phyloP scores from a whole-genome alignment of 2,797 vertebrate genomes.

The Garrulus glandarius region DNA sequence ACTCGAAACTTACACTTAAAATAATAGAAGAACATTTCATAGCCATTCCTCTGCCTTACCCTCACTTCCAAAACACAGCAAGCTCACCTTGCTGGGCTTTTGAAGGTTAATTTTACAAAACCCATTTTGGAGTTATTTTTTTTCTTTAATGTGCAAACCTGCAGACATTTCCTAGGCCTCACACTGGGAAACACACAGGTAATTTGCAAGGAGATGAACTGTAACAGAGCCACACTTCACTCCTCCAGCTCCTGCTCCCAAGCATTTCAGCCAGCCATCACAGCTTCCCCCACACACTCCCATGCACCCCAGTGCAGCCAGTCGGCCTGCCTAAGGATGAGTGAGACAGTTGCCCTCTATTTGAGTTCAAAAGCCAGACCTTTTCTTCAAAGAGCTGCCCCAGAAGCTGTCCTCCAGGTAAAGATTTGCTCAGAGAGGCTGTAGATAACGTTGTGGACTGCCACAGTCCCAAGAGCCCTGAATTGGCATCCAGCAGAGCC shows the following conservation, averaged over 20 bases:
- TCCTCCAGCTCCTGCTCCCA: neutral
- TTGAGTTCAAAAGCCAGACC: neutral
- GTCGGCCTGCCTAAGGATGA: neutral
- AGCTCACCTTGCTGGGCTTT: neutral
- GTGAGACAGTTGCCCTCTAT: neutral
- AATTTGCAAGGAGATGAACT: neutral
- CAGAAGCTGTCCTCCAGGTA: neutral
- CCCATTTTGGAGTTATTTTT: neutral
- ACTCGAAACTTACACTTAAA: neutral
- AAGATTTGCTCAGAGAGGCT: neutral
- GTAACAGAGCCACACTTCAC: neutral
- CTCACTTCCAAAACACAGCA: neutral
- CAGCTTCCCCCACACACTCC: neutral
- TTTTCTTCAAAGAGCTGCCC: neutral
- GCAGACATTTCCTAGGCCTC: neutral
- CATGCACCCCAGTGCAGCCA: accelerated
- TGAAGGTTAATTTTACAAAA: neutral
- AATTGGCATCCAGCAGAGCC: neutral
- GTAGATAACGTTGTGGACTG: neutral
- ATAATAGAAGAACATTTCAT: neutral
- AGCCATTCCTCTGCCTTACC: neutral
- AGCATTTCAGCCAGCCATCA: neutral
- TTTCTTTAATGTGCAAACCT: neutral
- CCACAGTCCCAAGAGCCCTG: neutral
- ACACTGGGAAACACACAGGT: neutral